A percentile compares a stretch with the other conserved stretches of the same genome.
These are phyloP conservation scores for Erebia aethiops DNA, from an alignment of 2,888 invertebrate species.

Conservation along the genomic window DNA sequence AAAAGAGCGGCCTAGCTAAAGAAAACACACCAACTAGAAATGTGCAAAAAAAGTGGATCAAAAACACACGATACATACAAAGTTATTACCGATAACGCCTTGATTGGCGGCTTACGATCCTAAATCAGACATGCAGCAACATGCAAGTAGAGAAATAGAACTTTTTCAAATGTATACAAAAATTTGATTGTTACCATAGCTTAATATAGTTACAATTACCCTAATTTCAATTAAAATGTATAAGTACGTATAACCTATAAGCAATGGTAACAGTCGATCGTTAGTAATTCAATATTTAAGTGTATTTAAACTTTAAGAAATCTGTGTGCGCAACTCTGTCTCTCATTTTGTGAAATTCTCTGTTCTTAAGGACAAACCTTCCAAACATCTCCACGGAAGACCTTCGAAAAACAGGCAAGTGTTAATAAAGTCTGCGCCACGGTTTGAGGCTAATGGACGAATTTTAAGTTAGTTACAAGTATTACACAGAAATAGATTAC, in stretches of 20 bases:
- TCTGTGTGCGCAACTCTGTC: slow-evolving; percentile 72
- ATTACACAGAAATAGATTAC: slow-evolving; percentile 33
- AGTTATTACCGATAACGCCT: slow-evolving; percentile 78
- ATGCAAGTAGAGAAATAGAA: slow-evolving; percentile 78
- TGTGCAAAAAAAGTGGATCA: slow-evolving; percentile 81
- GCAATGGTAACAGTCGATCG: slow-evolving; percentile 67
- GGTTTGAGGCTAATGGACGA: slow-evolving; percentile 65
- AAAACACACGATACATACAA: slow-evolving; percentile 70
- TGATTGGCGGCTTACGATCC: slow-evolving; percentile 78
- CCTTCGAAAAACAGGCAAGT: slow-evolving; percentile 81
- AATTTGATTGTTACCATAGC: slow-evolving; percentile 66
- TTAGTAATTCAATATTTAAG: slow-evolving; percentile 49
- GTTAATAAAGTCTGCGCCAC: slow-evolving; percentile 74
- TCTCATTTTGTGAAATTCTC: slow-evolving; percentile 71
- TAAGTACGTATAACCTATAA: slow-evolving; percentile 35
- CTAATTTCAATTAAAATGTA: background rate
- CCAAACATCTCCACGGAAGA: slow-evolving; percentile 86
- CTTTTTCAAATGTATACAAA: slow-evolving; percentile 57
- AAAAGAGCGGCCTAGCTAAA: slow-evolving; percentile 82
- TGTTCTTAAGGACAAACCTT: slow-evolving; percentile 84
- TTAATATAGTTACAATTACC: slow-evolving; percentile 38
- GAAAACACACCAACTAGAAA: slow-evolving; percentile 79
- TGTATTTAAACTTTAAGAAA: slow-evolving; percentile 58
- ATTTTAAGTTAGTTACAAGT: slow-evolving; percentile 50
- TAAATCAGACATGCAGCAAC: slow-evolving; percentile 81